phyloP scores from a whole-genome alignment of 2,113 vertebrate genomes.

The Corvus hawaiiensis region DNA sequence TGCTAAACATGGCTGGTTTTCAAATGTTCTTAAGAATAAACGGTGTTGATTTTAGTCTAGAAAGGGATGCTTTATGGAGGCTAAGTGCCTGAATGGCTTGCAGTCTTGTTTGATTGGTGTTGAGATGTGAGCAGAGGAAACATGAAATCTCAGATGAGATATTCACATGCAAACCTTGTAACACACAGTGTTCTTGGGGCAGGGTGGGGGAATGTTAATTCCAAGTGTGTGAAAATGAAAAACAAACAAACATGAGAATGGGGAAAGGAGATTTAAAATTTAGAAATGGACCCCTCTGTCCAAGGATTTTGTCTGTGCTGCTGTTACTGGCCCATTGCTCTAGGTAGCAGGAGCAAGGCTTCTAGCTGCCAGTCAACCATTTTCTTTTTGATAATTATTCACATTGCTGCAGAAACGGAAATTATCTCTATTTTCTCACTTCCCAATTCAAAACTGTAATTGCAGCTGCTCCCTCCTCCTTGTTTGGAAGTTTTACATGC shows the following conservation, averaged over 20 bases:
- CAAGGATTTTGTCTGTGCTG: not conserved
- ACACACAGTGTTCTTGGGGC: not conserved
- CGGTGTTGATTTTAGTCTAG: not conserved
- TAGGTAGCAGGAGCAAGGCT: conserved; percentile 26
- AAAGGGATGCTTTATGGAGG: not conserved
- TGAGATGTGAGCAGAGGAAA: not conserved
- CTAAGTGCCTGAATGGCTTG: not conserved
- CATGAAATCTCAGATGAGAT: not conserved
- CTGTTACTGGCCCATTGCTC: not conserved
- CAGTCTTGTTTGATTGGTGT: not conserved
- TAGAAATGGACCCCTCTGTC: not conserved
- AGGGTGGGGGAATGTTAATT: not conserved
- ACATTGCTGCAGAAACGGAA: conserved; percentile 52
- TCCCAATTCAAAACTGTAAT: conserved; percentile 55
- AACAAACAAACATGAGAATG: not conserved
- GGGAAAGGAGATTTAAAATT: not conserved
- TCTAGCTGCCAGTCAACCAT: conserved; percentile 34
- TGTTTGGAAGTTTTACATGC: conserved; percentile 55
- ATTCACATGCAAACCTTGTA: not conserved
- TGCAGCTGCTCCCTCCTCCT: conserved; percentile 59
- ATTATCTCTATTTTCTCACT: conserved; percentile 64
- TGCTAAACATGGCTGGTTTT: not conserved
- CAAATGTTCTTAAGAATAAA: not conserved
- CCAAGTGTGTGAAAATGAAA: not conserved
- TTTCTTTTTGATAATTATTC: conserved; percentile 48